Conservation (phyloP, 2,113 vertebrate genomes). For the Empidonax traillii region DNA sequence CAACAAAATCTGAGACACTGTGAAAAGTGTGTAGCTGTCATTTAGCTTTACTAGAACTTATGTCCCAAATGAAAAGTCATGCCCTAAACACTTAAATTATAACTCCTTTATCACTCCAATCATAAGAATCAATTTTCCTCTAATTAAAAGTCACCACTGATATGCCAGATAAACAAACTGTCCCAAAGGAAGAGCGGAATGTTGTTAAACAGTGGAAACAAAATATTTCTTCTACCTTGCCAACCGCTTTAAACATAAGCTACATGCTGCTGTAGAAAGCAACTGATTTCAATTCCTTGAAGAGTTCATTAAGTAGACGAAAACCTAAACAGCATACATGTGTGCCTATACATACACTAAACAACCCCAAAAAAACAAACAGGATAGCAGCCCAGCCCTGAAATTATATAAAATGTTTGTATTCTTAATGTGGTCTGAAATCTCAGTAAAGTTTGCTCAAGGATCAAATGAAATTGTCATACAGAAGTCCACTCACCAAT, state of each 20-base stretch:
- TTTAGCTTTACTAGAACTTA: neutral
- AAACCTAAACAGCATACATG: neutral
- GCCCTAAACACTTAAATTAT: neutral
- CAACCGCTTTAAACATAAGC: neutral
- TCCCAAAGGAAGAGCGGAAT: neutral
- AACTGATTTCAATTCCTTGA: neutral
- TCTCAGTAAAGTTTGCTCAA: neutral
- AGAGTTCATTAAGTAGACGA: neutral
- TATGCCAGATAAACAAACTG: neutral
- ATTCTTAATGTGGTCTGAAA: neutral
- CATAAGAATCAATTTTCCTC: neutral
- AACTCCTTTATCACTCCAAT: neutral
- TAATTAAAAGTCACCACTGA: slow-evolving; percentile 27
- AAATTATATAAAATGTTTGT: neutral
- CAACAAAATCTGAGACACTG: neutral
- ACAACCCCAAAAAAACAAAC: neutral
- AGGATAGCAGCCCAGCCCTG: neutral
- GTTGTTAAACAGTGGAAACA: neutral
- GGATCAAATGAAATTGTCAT: neutral
- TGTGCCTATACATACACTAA: neutral
- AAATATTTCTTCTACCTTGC: neutral
- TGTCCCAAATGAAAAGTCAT: neutral
- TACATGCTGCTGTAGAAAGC: neutral
- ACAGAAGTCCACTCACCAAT: neutral
- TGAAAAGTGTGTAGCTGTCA: neutral